Percentiles rank a stretch among this genome's conserved stretches.
Conservation (phyloP, 2,113 vertebrate genomes). For the Callithrix jacchus region DNA sequence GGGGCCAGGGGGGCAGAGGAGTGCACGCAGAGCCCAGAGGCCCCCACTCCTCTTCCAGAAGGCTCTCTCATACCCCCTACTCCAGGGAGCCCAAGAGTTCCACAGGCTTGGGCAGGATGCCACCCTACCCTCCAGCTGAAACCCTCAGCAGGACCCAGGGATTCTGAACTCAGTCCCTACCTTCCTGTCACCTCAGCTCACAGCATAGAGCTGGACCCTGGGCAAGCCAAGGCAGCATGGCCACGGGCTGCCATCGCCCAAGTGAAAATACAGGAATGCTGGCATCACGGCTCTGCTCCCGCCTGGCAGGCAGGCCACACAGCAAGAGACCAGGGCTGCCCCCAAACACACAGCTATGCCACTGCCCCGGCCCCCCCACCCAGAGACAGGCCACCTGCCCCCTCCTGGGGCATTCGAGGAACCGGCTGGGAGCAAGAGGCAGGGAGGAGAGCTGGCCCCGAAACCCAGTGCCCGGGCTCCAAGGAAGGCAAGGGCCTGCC, state of each 20-base stretch:
- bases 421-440: too few relatives aligned
- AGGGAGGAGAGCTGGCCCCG: background rate
- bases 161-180: background rate
- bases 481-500: background rate
- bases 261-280: conserved; percentile 48
- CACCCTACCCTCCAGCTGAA: background rate
- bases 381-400: accelerated
- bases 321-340: accelerated
- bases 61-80: background rate
- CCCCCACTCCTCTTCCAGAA: accelerated
- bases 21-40: accelerated
- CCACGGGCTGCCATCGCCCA: background rate
- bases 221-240: background rate
- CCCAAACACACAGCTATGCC: accelerated
- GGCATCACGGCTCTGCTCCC: background rate
- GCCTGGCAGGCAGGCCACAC: background rate
- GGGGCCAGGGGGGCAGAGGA: background rate
- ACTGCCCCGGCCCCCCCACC: accelerated
- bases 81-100: background rate
- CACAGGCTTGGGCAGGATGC: too few relatives aligned
- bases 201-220: background rate
- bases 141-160: background rate
- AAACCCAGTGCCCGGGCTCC: background rate
- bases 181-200: background rate
- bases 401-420: background rate